A percentile compares a stretch with the other conserved stretches of the same genome.
Conservation (phyloP, 2,113 vertebrate species). For the Callaeas wilsoni region DNA sequence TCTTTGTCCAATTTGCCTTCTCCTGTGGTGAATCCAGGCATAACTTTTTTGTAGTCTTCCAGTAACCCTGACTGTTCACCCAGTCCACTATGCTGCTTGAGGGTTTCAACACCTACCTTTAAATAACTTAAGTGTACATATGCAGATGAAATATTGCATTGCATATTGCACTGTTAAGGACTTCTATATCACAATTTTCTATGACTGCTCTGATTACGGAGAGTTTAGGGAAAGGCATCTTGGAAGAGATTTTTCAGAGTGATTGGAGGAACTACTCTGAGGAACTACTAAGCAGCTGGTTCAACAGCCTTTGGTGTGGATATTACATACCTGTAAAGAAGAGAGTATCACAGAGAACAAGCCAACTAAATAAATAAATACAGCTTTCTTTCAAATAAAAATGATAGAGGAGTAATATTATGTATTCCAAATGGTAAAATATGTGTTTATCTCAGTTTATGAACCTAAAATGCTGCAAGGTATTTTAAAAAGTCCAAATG, state of each 20-base stretch:
- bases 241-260: background rate
- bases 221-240: background rate
- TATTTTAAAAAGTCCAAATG: background rate
- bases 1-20: background rate
- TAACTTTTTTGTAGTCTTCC: background rate
- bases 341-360: background rate
- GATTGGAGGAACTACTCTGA: background rate
- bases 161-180: background rate
- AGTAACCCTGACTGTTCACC: background rate
- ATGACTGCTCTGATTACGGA: background rate
- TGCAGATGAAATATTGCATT: background rate
- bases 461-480: background rate
- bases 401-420: background rate
- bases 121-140: background rate
- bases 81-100: background rate
- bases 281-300: background rate
- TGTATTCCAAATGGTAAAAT: background rate
- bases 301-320: background rate
- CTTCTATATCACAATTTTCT: background rate
- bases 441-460: background rate
- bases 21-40: background rate
- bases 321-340: background rate
- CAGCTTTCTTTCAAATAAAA: background rate
- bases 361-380: background rate
- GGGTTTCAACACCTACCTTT: background rate